Evolutionary conservation across 2,113 vertebrate genomes (phyloP).

Genomic region (Gadus chalcogrammus): DNA sequence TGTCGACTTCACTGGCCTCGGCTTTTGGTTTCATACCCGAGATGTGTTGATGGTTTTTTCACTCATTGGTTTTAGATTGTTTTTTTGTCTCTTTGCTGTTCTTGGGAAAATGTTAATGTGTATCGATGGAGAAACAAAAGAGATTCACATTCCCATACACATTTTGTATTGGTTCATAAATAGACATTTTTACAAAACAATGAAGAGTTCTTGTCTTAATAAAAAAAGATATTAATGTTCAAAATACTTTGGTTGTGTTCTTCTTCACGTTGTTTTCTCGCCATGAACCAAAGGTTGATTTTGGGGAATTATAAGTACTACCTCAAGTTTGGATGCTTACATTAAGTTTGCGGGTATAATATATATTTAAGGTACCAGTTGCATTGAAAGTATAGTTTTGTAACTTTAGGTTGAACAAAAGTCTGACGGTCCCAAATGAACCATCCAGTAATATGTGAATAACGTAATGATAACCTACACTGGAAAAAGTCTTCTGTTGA

Average conservation of each 20-base stretch:
- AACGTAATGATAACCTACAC: no score
- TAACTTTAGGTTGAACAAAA: no score
- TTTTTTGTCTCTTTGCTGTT: conserved; percentile 80
- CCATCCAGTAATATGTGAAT: no score
- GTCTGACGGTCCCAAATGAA: no score
- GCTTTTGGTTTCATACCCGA: conserved; percentile 52
- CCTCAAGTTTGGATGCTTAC: no score
- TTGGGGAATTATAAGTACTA: no score
- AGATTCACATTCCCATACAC: conserved; percentile 81
- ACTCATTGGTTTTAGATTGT: conserved; percentile 70
- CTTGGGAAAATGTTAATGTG: conserved; percentile 78
- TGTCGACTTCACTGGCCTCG: conserved; percentile 55
- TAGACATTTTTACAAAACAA: conserved; percentile 85
- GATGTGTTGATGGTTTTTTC: conserved; percentile 63
- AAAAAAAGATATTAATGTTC: conserved; percentile 84
- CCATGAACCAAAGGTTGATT: neutral
- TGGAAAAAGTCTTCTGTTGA: no score
- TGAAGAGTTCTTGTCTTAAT: conserved; percentile 85
- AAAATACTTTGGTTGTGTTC: conserved; percentile 62
- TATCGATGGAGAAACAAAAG: conserved; percentile 73
- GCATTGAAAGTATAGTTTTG: no score
- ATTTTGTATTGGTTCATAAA: conserved; percentile 86
- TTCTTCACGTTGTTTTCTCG: conserved; percentile 23
- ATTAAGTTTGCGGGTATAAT: no score
- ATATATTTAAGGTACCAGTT: no score